Base-by-base conservation (phyloP, 2,797 vertebrate genomes). In the Lacerta viridis region DNA sequence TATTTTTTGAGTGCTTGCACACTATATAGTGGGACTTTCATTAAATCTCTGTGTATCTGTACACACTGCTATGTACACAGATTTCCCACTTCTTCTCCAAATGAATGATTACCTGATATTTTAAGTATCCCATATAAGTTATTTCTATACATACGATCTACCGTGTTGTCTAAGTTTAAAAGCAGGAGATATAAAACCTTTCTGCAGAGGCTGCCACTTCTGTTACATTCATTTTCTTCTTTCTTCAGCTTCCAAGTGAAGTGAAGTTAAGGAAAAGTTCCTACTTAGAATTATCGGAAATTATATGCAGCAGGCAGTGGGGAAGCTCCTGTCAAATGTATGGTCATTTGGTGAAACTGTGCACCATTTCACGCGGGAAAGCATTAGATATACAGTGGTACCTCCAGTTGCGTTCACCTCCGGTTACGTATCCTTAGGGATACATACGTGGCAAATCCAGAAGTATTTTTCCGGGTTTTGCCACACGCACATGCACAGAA, bases 141-240 rank as follows among this genome's bases (percentile, higher is more conserved):
- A 23, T 90, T 13, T 87, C 74, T 92, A 74, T 55, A n/a, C 33
- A n/a, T 80, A 39, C 46, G 23, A 75, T 10, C 29, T 25, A 43
- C 33, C 23, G 39, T 64, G 20, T 33, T 36, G 46, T 80, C 29
- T 61, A 64, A 79, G 64, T 23, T 10, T 74, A 80, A 64, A 8
- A 80, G 43, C 13, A 71, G n/a, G 88, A 10, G 83, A 76, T 39
- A 46, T 91, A 84, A 88, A 87, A 36, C 23, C 10, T 69, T 69
- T 69, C 27, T 0, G 27, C 25, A 29, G 66, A 69, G 66, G 66
- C 27, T 29, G 7, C 8, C 66, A 69, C 27, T 93, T 94, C 94
- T 93, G 83, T 95, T 95, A 85, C 72, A 39, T 93, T 89, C 91
- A 82, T 94, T 93, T 94, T 92, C 80, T 95, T 96, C 88, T 94